These are phyloP conservation scores for Brachypteracias leptosomus DNA, from an alignment of 2,113 vertebrate species.

Conservation along the genomic window DNA sequence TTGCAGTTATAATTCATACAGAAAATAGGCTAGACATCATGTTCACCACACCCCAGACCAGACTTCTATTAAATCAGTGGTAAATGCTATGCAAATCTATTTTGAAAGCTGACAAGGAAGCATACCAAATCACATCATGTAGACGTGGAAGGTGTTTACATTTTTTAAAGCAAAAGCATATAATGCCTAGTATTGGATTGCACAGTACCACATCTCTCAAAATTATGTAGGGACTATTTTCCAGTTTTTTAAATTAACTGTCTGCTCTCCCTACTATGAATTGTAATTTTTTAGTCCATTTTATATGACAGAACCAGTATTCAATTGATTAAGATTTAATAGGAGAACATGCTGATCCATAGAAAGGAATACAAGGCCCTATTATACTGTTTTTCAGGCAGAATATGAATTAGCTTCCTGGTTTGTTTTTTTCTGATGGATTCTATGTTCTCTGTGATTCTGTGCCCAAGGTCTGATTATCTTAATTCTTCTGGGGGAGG, in stretches of 20 bases:
- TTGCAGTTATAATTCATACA: neutral
- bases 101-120: neutral
- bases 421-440: neutral
- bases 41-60: neutral
- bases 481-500: neutral
- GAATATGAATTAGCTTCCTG: neutral
- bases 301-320: neutral
- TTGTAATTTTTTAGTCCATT: neutral
- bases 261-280: neutral
- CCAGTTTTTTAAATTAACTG: neutral
- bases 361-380: neutral
- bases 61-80: neutral
- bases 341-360: neutral
- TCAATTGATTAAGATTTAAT: neutral
- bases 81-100: neutral
- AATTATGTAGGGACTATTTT: neutral
- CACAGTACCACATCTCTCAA: neutral
- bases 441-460: neutral
- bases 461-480: neutral
- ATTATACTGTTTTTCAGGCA: neutral
- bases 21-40: neutral
- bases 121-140: neutral
- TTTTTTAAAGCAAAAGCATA: constrained; percentile 9
- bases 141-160: neutral
- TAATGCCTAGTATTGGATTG: neutral